These are phyloP conservation scores for Drosophila flavopinicola DNA, from an alignment of 2,888 invertebrate species.

Conservation along the genomic window DNA sequence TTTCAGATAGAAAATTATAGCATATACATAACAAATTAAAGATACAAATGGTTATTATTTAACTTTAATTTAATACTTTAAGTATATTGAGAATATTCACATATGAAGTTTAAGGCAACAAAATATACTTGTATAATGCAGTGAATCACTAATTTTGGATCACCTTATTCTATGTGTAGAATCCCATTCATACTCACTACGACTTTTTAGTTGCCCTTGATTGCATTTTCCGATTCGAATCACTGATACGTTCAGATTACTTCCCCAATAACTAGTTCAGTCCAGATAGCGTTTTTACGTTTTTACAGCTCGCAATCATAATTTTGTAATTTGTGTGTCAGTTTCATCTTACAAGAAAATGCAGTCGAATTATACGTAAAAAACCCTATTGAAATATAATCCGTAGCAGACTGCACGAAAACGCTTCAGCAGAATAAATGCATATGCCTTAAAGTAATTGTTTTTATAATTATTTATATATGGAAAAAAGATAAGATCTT, in stretches of 20 bases:
- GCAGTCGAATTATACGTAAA: constrained; percentile 2
- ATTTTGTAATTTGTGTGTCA: neutral
- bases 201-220: constrained; percentile 13
- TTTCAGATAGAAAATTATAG: too few relatives aligned
- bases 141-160: too few relatives aligned
- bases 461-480: too few relatives aligned
- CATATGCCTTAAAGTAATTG: neutral
- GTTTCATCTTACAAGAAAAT: neutral
- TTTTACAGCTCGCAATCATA: neutral
- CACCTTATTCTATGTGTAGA: too few relatives aligned
- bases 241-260: constrained; percentile 12
- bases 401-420: neutral
- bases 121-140: too few relatives aligned
- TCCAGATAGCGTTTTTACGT: neutral
- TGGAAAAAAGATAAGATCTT: too few relatives aligned
- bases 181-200: neutral
- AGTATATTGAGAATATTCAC: too few relatives aligned
- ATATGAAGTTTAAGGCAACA: too few relatives aligned
- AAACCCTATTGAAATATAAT: neutral
- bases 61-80: too few relatives aligned
- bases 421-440: neutral
- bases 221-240: constrained; percentile 12
- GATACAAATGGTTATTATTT: too few relatives aligned
- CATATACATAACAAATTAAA: too few relatives aligned
- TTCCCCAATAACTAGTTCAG: constrained; percentile 26